Evolutionary conservation across 2,113 vertebrate species (phyloP).

Genomic region (Dipodomys spectabilis): DNA sequence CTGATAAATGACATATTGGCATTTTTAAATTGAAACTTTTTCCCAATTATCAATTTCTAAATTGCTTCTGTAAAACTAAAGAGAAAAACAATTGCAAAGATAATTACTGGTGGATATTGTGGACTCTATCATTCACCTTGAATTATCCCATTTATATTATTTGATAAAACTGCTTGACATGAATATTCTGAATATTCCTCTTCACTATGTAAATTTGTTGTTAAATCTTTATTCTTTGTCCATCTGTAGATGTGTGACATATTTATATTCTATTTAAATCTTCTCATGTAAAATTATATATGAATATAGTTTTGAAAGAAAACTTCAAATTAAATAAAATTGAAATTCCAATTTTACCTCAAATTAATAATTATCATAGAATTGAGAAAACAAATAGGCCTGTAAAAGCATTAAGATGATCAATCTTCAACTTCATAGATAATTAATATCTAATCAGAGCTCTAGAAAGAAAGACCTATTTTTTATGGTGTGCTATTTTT

Average conservation of each 20-base stretch:
- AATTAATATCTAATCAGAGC: too few relatives aligned
- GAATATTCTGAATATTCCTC: too few relatives aligned
- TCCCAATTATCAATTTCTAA: background rate
- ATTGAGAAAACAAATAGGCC: background rate
- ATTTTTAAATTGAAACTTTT: background rate
- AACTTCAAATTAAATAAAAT: background rate
- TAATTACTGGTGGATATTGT: background rate
- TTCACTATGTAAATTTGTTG: too few relatives aligned
- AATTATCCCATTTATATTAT: background rate
- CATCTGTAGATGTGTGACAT: too few relatives aligned
- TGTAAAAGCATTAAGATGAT: slow-evolving; percentile 11
- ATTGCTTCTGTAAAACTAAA: background rate
- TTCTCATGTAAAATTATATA: background rate
- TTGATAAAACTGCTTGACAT: background rate
- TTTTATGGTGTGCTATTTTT: too few relatives aligned
- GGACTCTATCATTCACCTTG: background rate
- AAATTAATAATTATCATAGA: background rate
- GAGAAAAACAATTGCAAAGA: background rate
- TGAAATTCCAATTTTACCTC: background rate
- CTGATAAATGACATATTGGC: background rate
- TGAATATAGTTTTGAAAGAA: background rate
- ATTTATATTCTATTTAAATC: background rate
- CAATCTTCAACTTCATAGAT: background rate
- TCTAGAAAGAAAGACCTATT: background rate
- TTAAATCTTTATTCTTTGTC: too few relatives aligned